phyloP scores from a whole-genome alignment of 1,140 invertebrate species.

The Paracyclopina nana region DNA sequence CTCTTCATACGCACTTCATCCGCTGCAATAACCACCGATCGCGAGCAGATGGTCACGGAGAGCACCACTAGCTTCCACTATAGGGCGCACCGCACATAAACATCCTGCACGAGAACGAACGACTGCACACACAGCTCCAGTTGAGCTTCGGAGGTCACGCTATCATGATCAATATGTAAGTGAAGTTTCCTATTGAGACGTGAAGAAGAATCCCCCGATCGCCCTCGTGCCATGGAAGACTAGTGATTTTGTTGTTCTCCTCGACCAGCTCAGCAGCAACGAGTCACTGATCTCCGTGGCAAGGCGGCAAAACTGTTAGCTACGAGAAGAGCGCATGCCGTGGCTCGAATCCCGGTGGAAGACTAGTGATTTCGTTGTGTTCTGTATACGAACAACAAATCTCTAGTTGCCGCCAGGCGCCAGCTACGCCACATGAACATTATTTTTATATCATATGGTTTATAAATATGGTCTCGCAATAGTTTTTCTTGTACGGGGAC shows the following conservation, averaged over 20 bases:
- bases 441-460: neutral
- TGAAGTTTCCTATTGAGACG: too few species aligned
- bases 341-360: neutral
- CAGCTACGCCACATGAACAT: neutral
- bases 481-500: neutral
- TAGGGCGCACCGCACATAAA: too few species aligned
- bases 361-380: constrained; percentile 18
- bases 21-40: too few species aligned
- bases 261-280: neutral
- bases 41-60: too few species aligned
- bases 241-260: constrained; percentile 16
- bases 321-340: neutral
- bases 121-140: too few species aligned
- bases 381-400: constrained; percentile 16
- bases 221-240: constrained; percentile 10
- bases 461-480: neutral
- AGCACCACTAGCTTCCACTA: too few species aligned
- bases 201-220: neutral
- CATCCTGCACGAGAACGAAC: too few species aligned
- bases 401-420: constrained; percentile 4
- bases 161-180: too few species aligned
- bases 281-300: constrained; percentile 4
- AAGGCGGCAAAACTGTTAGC: neutral
- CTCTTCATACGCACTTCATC: too few species aligned
- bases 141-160: too few species aligned